Evolutionary conservation across 2,888 invertebrate species (phyloP).

Genomic region (Ochlodes sylvanus): DNA sequence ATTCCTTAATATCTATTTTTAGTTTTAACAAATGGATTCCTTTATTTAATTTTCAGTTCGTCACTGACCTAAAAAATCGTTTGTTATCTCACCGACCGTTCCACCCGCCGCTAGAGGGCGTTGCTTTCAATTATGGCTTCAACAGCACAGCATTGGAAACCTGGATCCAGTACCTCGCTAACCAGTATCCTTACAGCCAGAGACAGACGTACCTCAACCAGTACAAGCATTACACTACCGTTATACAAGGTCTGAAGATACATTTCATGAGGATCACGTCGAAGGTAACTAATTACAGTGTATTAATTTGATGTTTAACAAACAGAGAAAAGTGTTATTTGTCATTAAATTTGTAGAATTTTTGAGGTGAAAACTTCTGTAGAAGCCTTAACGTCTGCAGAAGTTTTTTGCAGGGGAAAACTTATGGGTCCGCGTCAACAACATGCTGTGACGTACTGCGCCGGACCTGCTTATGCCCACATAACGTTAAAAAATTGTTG

Average conservation of each 20-base stretch:
- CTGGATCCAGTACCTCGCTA: slow-evolving; percentile 91
- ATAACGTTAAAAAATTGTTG: no score
- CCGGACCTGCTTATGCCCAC: no score
- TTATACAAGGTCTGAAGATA: slow-evolving; percentile 89
- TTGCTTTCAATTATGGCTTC: slow-evolving; percentile 93
- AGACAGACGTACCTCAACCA: slow-evolving; percentile 89
- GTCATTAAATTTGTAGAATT: no score
- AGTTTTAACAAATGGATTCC: no score
- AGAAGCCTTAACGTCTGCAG: no score
- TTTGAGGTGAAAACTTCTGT: no score
- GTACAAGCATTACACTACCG: slow-evolving; percentile 90
- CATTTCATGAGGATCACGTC: slow-evolving; percentile 84
- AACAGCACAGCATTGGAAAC: slow-evolving; percentile 86
- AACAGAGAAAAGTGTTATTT: no score
- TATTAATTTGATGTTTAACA: no score
- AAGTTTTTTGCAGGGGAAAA: no score
- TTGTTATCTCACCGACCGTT: slow-evolving; percentile 58
- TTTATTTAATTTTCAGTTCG: slow-evolving; percentile 56
- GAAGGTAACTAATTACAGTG: slow-evolving; percentile 18
- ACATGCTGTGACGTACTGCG: no score
- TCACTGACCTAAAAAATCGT: slow-evolving; percentile 62
- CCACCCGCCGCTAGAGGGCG: slow-evolving; percentile 87
- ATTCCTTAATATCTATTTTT: no score
- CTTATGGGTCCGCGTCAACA: no score
- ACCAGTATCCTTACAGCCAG: slow-evolving; percentile 87